phyloP scores from a whole-genome alignment of 2,797 vertebrate species.

The Bradypodion ventrale region DNA sequence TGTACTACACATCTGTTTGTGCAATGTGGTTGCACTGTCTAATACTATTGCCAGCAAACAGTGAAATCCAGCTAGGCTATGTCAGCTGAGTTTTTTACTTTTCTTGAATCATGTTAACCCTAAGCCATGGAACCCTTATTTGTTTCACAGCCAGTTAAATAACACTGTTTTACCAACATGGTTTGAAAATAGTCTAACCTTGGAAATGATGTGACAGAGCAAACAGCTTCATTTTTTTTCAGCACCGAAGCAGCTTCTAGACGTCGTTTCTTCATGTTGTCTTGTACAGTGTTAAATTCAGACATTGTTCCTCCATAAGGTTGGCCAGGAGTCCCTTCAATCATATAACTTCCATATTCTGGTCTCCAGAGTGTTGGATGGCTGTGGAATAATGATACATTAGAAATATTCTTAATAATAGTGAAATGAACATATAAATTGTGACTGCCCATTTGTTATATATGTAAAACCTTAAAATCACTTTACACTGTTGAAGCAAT shows the following conservation, averaged over 20 bases:
- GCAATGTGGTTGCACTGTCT: too few relatives aligned
- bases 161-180: not conserved
- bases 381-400: conserved; percentile 67
- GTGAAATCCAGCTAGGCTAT: too few relatives aligned
- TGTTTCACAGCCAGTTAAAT: not conserved
- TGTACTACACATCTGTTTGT: too few relatives aligned
- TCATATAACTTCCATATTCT: conserved; percentile 98
- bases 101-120: not conserved
- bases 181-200: conserved; percentile 76
- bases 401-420: conserved; percentile 32
- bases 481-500: not conserved
- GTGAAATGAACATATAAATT: not conserved
- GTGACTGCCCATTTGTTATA: conserved; percentile 19
- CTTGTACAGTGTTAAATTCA: conserved; percentile 97
- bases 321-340: conserved; percentile 96
- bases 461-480: conserved; percentile 16
- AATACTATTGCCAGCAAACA: too few relatives aligned
- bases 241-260: conserved; percentile 89
- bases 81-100: too few relatives aligned
- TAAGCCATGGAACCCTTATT: not conserved
- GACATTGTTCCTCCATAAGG: conserved; percentile 98
- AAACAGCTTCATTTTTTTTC: conserved; percentile 84
- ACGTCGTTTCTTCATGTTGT: conserved; percentile 95
- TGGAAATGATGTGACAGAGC: conserved; percentile 94
- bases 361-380: conserved; percentile 98